Conservation (phyloP, 2,888 invertebrate genomes). For the Drosophila tanythrix region DNA sequence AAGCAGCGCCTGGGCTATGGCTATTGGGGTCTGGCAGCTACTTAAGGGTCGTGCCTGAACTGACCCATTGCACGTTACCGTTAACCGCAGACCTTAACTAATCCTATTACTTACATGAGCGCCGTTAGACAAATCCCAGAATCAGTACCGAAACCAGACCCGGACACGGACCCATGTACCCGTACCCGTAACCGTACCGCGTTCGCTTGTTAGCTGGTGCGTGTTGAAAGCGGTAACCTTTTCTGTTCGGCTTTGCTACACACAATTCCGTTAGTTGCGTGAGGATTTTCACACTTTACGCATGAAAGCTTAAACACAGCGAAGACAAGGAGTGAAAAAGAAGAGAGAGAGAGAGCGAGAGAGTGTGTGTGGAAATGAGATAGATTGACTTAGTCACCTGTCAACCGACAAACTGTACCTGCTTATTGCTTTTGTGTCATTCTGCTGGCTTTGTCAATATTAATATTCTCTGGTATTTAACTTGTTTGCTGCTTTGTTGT, state of each 20-base stretch:
- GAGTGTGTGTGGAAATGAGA: not conserved
- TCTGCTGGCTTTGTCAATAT: conserved; percentile 10
- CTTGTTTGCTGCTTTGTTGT: conserved; percentile 12
- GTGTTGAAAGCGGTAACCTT: conserved; percentile 44
- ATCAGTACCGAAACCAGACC: not conserved
- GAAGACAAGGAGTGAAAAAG: not conserved
- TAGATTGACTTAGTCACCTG: conserved; percentile 51
- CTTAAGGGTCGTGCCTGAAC: conserved; percentile 10
- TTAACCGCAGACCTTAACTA: conserved; percentile 39
- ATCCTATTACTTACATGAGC: conserved; percentile 75
- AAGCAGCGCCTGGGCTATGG: not conserved
- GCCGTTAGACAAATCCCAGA: conserved; percentile 52
- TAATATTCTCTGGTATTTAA: conserved; percentile 45
- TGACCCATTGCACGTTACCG: conserved; percentile 15
- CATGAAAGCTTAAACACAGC: conserved; percentile 45
- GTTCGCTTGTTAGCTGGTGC: conserved; percentile 11
- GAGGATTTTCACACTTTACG: conserved; percentile 74
- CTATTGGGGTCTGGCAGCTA: not conserved
- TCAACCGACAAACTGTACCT: conserved; percentile 32
- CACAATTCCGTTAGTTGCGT: conserved; percentile 60
- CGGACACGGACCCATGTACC: not conserved
- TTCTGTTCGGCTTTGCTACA: conserved; percentile 45
- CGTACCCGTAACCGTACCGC: not conserved
- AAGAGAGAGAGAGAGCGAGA: not conserved
- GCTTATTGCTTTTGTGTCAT: conserved; percentile 9